Evolutionary conservation across 2,888 invertebrate species (phyloP).

Genomic region (Coremacera marginata): DNA sequence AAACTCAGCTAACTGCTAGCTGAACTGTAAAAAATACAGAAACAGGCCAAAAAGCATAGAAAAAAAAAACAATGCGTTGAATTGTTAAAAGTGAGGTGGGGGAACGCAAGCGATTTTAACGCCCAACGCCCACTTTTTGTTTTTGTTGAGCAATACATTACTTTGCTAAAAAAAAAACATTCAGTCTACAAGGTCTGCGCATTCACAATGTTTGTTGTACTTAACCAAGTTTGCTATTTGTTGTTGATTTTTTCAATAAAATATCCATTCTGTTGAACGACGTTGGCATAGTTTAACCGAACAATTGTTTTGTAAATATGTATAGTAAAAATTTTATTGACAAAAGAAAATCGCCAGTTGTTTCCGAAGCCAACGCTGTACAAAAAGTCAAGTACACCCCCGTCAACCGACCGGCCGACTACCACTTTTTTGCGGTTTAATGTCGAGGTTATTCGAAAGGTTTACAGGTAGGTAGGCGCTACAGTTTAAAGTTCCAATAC

Average conservation of each 20-base stretch:
- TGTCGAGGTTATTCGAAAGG: conserved; percentile 6
- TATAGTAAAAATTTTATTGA: neutral
- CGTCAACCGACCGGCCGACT: neutral
- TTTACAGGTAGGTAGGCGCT: neutral
- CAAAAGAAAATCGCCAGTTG: conserved; percentile 8
- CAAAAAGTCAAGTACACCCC: conserved; percentile 7
- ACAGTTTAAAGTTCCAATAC: neutral
- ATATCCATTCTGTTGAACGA: too few relatives aligned
- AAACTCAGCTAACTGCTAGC: neutral
- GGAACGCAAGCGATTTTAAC: too few relatives aligned
- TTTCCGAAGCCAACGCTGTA: neutral
- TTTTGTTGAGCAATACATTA: too few relatives aligned
- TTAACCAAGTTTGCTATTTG: too few relatives aligned
- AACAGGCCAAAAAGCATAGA: too few relatives aligned
- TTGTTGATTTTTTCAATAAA: too few relatives aligned
- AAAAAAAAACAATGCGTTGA: too few relatives aligned
- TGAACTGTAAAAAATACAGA: neutral
- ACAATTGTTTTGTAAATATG: neutral
- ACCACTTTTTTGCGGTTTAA: neutral
- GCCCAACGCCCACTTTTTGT: too few relatives aligned
- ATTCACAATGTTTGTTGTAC: too few relatives aligned
- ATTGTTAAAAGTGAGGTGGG: too few relatives aligned
- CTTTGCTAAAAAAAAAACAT: neutral
- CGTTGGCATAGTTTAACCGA: too few relatives aligned
- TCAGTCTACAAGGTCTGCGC: neutral